Percentiles rank a stretch among this genome's conserved stretches.
These are phyloP conservation scores for Chelonus insularis DNA, from an alignment of 1,140 invertebrate species.

Conservation along the genomic window DNA sequence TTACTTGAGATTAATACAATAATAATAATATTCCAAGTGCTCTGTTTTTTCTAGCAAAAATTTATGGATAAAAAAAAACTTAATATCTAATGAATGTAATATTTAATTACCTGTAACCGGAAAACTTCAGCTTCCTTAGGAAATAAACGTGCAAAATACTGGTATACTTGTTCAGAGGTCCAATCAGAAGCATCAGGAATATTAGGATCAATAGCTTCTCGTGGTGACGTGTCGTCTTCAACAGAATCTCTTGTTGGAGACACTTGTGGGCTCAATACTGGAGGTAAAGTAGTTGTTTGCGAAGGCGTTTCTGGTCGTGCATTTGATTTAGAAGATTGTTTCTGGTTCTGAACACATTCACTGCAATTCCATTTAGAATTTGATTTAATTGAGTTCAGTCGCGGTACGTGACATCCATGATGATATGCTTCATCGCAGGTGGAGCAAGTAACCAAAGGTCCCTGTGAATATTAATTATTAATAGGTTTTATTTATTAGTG, in stretches of 20 bases:
- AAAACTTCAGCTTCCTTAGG: conserved; percentile 77
- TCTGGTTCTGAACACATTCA: conserved; percentile 46
- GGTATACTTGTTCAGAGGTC: conserved; percentile 79
- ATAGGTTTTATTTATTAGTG: background rate
- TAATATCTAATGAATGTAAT: conserved; percentile 8
- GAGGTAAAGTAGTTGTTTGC: conserved; percentile 42
- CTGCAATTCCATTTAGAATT: conserved; percentile 52
- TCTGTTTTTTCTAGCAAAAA: background rate
- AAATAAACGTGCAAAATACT: conserved; percentile 76
- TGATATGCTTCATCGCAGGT: conserved; percentile 84
- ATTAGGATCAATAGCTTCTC: conserved; percentile 63
- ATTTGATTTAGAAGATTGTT: background rate
- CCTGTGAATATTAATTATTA: conserved; percentile 37
- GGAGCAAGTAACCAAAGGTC: conserved; percentile 72
- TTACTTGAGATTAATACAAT: no score
- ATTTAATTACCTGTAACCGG: conserved; percentile 71
- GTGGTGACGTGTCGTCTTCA: conserved; percentile 43
- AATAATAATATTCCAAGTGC: no score
- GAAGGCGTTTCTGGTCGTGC: conserved; percentile 46
- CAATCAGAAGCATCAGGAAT: conserved; percentile 81
- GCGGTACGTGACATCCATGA: conserved; percentile 71
- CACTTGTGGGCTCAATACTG: conserved; percentile 53
- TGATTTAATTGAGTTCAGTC: conserved; percentile 52
- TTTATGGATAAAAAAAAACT: background rate
- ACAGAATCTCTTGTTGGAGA: conserved; percentile 45